Evolutionary conservation across 35 echinoderm and acorn worm genomes (phyloP).

Genomic region (Acanthaster planci): DNA sequence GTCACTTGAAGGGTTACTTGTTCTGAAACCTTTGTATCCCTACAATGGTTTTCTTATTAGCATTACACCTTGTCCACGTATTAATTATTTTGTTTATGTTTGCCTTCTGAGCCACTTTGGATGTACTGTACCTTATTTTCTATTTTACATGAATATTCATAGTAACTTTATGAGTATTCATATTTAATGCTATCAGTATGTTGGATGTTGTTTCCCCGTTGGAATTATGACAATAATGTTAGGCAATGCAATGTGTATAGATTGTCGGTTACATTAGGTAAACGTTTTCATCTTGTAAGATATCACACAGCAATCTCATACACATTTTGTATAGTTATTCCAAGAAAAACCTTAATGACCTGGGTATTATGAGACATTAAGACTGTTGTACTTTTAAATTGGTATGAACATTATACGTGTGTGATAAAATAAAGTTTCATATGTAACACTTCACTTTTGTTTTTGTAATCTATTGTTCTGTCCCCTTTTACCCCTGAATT

Average conservation of each 20-base stretch:
- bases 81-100: too few species aligned
- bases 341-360: background rate
- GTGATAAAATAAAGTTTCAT: slow-evolving; percentile 32
- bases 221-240: background rate
- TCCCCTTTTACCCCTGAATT: too few species aligned
- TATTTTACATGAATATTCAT: too few species aligned
- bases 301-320: background rate
- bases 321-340: background rate
- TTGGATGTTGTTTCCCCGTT: background rate
- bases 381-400: slow-evolving; percentile 24
- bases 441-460: slow-evolving; percentile 16
- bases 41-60: too few species aligned
- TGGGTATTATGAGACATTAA: background rate
- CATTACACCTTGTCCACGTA: too few species aligned
- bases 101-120: too few species aligned
- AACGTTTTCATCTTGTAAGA: slow-evolving; percentile 12
- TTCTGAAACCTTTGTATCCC: too few species aligned
- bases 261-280: background rate
- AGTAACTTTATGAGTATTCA: too few species aligned
- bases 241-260: slow-evolving; percentile 23
- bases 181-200: too few species aligned
- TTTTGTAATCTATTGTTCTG: too few species aligned
- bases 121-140: too few species aligned
- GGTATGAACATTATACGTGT: slow-evolving; percentile 33
- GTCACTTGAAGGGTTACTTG: too few species aligned